Base-by-base conservation (phyloP, 64 coral and sea anemone species). In the Exaiptasia diaphana region DNA sequence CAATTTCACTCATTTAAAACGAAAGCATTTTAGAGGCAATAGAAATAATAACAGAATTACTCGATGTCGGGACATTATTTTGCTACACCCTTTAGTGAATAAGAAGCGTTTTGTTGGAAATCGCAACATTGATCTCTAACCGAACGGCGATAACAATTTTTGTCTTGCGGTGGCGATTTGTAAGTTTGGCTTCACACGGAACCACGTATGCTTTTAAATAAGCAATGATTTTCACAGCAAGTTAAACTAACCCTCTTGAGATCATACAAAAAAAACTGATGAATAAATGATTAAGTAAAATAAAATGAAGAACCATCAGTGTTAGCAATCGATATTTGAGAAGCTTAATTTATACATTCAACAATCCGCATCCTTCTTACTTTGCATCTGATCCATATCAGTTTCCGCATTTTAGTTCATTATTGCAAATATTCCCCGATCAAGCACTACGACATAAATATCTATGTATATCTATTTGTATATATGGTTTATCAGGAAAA, bases 271-370 rank as follows among this genome's bases (percentile, higher is more conserved):
- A 65, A 6, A 65, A 65, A 65, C 31, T 65, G 30, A 65, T 65
- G 7, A 65, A 65, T 65, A 65, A 65, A 38, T 65, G 32, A 65
- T 65, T 65, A n/a, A n/a, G n/a, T n/a, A n/a, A n/a, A n/a, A n/a
- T n/a, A n/a, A n/a, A n/a, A n/a, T n/a, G n/a, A n/a, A n/a, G n/a
- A n/a, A n/a, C n/a, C n/a, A n/a, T n/a, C n/a, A n/a, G n/a, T n/a
- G n/a, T n/a, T n/a, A n/a, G n/a, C n/a, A n/a, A n/a, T n/a, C n/a
- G n/a, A n/a, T n/a, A n/a, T n/a, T n/a, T n/a, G n/a, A n/a, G n/a
- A n/a, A n/a, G n/a, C n/a, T n/a, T n/a, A n/a, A n/a, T n/a, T n/a
- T n/a, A n/a, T n/a, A n/a, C n/a, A n/a, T n/a, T n/a, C n/a, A n/a
- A n/a, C n/a, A n/a, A n/a, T n/a, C n/a, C n/a, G n/a, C n/a, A n/a